Percentiles rank a stretch among this genome's conserved stretches.
Conservation (phyloP, 1,140 invertebrate genomes). For the Cephus cinctus region DNA sequence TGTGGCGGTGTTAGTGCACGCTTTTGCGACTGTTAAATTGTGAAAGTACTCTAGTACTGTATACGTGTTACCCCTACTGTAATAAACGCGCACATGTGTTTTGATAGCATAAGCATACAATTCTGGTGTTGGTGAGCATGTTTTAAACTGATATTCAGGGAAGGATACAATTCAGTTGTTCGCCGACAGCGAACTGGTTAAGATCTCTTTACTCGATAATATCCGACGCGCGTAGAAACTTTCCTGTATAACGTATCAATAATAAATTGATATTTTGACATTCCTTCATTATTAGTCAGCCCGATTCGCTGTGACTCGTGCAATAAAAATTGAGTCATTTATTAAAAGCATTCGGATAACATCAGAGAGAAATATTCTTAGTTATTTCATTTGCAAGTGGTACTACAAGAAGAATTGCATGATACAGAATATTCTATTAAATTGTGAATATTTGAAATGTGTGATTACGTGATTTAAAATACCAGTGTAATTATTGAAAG, state of each 20-base stretch:
- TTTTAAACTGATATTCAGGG: conserved; percentile 31
- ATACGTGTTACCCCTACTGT: conserved; percentile 4
- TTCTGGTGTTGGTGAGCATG: conserved; percentile 24
- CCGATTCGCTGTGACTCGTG: not conserved
- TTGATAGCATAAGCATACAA: conserved; percentile 7
- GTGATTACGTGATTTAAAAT: too few species aligned
- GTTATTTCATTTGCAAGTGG: too few species aligned
- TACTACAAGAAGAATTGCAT: too few species aligned
- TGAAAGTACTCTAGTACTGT: conserved; percentile 9
- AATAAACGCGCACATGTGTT: conserved; percentile 6
- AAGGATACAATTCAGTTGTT: conserved; percentile 37
- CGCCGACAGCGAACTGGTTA: conserved; percentile 18
- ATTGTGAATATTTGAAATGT: too few species aligned
- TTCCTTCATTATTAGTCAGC: not conserved
- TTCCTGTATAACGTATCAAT: not conserved
- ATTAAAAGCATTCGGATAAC: not conserved
- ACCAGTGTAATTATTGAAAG: too few species aligned
- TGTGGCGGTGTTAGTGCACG: not conserved
- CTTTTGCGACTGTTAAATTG: conserved; percentile 4
- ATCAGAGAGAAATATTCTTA: not conserved
- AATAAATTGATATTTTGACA: not conserved
- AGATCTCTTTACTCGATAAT: conserved; percentile 1
- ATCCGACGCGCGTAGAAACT: not conserved
- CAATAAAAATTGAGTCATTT: not conserved
- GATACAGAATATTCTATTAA: too few species aligned